Evolutionary conservation across 35 echinoderm and acorn worm species (phyloP).

Genomic region (Patiria miniata): DNA sequence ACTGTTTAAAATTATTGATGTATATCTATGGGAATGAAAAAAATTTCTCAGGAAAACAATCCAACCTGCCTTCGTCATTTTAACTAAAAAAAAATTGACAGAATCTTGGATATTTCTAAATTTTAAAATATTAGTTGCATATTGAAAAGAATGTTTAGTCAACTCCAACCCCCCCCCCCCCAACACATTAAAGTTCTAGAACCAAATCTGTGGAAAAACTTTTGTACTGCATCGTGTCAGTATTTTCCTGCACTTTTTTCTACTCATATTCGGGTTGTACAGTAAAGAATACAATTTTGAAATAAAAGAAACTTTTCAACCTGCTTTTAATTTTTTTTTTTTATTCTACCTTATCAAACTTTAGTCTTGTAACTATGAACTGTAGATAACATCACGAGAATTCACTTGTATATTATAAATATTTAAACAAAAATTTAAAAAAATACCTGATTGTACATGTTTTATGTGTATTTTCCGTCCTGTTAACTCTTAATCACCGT

Average conservation of each 20-base stretch:
- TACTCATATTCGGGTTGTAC: background rate
- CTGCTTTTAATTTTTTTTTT: background rate
- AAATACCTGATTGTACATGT: constrained; percentile 10
- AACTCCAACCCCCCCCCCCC: too few species aligned
- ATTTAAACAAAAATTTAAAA: background rate
- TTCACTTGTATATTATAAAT: constrained; percentile 32
- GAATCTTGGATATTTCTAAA: too few species aligned
- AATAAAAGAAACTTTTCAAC: background rate
- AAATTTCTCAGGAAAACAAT: too few species aligned
- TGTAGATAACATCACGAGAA: constrained; percentile 1
- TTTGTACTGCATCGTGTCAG: background rate
- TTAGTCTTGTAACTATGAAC: background rate
- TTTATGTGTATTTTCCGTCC: constrained; percentile 24
- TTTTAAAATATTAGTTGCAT: too few species aligned
- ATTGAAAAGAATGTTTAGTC: too few species aligned
- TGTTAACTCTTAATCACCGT: background rate
- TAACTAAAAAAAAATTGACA: too few species aligned
- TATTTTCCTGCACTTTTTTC: background rate
- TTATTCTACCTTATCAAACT: background rate
- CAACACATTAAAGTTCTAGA: too few species aligned
- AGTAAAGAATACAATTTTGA: background rate
- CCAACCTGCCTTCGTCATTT: too few species aligned
- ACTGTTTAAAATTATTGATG: too few species aligned
- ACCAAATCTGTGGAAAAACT: too few species aligned
- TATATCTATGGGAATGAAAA: too few species aligned